Percentiles rank a stretch among this genome's conserved stretches.
Conservation (phyloP, 1,140 invertebrate genomes). For the Leptopilina clavipes region DNA sequence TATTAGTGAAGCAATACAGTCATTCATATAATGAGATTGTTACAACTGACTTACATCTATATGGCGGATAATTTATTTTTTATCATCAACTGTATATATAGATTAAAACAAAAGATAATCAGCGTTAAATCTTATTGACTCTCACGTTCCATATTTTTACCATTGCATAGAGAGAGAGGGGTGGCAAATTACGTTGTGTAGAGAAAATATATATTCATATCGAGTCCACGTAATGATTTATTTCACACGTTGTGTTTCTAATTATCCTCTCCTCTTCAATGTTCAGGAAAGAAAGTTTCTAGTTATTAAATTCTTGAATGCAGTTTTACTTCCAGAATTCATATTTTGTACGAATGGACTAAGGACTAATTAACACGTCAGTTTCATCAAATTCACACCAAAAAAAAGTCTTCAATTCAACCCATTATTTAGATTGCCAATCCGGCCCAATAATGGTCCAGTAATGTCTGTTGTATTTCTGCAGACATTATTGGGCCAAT, state of each 20-base stretch:
- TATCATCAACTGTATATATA: not conserved
- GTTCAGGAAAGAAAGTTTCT: conserved; percentile 17
- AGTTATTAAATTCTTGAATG: conserved; percentile 1
- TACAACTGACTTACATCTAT: conserved; percentile 3
- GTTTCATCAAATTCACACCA: too few relatives aligned
- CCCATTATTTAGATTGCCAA: too few relatives aligned
- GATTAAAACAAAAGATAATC: conserved; percentile 15
- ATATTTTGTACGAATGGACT: too few relatives aligned
- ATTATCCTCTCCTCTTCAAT: not conserved
- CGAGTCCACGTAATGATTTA: conserved; percentile 12
- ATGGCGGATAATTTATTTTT: conserved; percentile 1
- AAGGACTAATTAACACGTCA: too few relatives aligned
- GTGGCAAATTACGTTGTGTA: not conserved
- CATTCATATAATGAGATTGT: too few relatives aligned
- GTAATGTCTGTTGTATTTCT: too few relatives aligned
- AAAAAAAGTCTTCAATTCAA: too few relatives aligned
- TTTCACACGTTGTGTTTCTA: conserved; percentile 17
- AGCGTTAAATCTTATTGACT: not conserved
- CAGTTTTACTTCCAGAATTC: not conserved
- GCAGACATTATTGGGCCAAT: too few relatives aligned
- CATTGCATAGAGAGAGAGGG: not conserved
- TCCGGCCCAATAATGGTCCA: too few relatives aligned
- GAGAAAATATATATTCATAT: conserved; percentile 1
- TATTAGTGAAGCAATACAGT: conserved; percentile 8
- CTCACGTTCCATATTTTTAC: conserved; percentile 22